These are phyloP conservation scores for Tenthredo scrophulariae DNA, from an alignment of 2,888 invertebrate species.

Conservation along the genomic window DNA sequence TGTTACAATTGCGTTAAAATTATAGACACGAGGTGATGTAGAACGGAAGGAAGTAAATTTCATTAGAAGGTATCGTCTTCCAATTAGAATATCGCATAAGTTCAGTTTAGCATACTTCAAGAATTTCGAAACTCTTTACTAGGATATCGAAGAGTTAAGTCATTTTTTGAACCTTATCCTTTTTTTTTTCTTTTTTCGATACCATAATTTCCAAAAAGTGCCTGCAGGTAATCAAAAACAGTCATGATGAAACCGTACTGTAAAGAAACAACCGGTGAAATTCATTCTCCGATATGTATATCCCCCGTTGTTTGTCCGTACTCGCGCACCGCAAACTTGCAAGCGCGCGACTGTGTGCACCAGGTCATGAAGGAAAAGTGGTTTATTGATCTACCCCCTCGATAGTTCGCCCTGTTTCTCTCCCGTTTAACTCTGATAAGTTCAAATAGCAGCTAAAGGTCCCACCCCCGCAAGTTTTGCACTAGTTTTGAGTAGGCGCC, in stretches of 20 bases:
- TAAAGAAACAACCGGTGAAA: neutral
- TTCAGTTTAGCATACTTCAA: neutral
- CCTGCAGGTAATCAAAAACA: neutral
- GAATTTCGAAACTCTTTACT: neutral
- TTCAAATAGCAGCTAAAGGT: constrained; percentile 21
- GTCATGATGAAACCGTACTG: neutral
- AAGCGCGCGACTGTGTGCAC: constrained; percentile 7
- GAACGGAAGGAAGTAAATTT: neutral
- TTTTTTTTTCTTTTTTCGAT: neutral
- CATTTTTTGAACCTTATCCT: neutral
- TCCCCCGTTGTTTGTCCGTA: neutral
- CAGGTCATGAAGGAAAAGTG: constrained; percentile 35
- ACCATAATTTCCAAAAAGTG: too few species aligned
- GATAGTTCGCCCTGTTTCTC: constrained; percentile 28
- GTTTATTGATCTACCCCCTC: constrained; percentile 47
- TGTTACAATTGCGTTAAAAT: constrained; percentile 5
- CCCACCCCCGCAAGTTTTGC: neutral
- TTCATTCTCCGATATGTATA: neutral
- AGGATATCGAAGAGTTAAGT: neutral
- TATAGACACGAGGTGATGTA: neutral
- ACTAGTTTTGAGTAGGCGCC: too few species aligned
- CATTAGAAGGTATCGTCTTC: neutral
- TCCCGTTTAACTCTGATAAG: constrained; percentile 37
- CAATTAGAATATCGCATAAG: neutral
- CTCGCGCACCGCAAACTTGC: constrained; percentile 7